Percentiles rank a stretch among this genome's conserved stretches.
Evolutionary conservation across 1,140 invertebrate species (phyloP).

Genomic region (Himalopsyche phryganea): DNA sequence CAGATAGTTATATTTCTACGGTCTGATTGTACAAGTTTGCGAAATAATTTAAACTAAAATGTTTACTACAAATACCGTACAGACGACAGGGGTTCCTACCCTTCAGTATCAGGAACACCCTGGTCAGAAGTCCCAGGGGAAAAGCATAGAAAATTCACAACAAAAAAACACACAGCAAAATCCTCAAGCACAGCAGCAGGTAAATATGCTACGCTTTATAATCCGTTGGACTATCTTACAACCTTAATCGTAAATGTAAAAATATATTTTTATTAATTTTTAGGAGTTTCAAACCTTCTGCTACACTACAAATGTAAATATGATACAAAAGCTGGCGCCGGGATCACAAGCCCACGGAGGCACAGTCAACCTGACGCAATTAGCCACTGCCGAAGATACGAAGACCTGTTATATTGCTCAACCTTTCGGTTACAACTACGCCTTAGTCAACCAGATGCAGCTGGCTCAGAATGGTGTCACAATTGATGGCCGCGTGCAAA

Average conservation of each 20-base stretch:
- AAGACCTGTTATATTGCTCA: conserved; percentile 68
- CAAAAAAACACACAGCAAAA: conserved; percentile 47
- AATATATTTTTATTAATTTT: too few species aligned
- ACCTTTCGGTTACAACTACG: conserved; percentile 68
- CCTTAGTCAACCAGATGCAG: conserved; percentile 61
- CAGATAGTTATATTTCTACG: too few species aligned
- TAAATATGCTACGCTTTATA: conserved; percentile 32
- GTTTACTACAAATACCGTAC: conserved; percentile 51
- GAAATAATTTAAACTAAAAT: conserved; percentile 34
- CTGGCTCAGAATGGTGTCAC: conserved; percentile 51
- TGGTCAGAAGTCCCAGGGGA: conserved; percentile 48
- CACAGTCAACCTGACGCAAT: conserved; percentile 63
- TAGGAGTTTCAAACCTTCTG: conserved; percentile 65
- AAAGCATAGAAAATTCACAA: conserved; percentile 51
- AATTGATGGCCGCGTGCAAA: conserved; percentile 44
- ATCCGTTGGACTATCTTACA: too few species aligned
- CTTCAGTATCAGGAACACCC: conserved; percentile 52
- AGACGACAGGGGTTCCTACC: conserved; percentile 49
- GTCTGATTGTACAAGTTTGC: too few species aligned
- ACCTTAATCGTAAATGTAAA: too few species aligned
- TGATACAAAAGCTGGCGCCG: conserved; percentile 59
- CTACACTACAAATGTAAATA: conserved; percentile 64
- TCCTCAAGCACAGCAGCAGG: conserved; percentile 41
- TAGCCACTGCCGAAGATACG: conserved; percentile 57
- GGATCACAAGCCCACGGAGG: conserved; percentile 48